Base-by-base conservation (phyloP, 2,888 invertebrate species). In the Amblyjoppa proteus region DNA sequence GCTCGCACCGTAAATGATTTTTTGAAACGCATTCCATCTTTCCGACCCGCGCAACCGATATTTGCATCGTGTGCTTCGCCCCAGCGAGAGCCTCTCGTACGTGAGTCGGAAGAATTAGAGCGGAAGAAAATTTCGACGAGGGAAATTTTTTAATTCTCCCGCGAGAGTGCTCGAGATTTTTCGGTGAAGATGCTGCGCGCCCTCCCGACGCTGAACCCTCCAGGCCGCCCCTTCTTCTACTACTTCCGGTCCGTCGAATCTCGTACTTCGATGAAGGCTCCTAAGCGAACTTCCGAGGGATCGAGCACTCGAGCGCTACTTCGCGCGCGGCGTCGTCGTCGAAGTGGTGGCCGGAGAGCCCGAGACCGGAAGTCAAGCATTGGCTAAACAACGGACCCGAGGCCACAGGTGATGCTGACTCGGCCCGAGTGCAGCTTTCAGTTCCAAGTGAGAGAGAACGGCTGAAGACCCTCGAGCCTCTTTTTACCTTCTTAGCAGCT, bases 351-450 rank as follows among this genome's bases (percentile, higher is more conserved):
- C 89, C 85, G 86, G 61, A 71, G 83, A 74, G 86, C 79, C 13
- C 45, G 13, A 13, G 83, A 86, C 87, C 88, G 89, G 87, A 89
- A 92, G 92, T 92, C 90, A 91, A 92, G 93, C 89, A 89, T 89
- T 89, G 91, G 91, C 91, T 91, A 92, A 92, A 91, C 91, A 92
- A 90, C 89, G 88, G 89, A 74, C 73, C 71, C 71, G 69, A 83
- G 91, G 92, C 90, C 91, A 90, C 93, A 93, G 92, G 92, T 93
- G 92, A 92, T 91, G 91, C 91, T 91, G 91, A 92, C 91, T 92
- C 90, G 88, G 89, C 91, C 91, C 92, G 88, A 92, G 92, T 91
- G 89, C 90, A 89, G 87, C 89, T 88, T 87, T 87, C 77, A 77
- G 68, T 73, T 73, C 68, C 61, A 61, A 53, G 71, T 13, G 3